Base-by-base conservation (phyloP, 2,888 invertebrate genomes). In the Cephus nigrinus region DNA sequence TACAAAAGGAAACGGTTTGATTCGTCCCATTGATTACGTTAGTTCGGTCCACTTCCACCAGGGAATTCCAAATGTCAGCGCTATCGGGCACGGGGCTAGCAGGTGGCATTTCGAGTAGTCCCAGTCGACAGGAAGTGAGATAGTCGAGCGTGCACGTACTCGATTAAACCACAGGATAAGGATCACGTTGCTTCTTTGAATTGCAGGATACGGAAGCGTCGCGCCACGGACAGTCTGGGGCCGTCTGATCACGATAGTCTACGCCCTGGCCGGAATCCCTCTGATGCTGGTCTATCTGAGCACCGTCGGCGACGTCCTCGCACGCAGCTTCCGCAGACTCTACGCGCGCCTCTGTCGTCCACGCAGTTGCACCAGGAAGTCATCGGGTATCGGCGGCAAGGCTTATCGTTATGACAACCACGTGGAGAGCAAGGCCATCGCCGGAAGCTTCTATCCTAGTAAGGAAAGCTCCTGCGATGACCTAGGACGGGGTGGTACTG, bases 281-380 rank as follows among this genome's bases (percentile, higher is more conserved):
- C 93, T 98, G 87, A 96, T 98, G 93, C 93, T 98, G 91, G 94
- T 98, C 76, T 98, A 98, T 92, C 93, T 98, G 77, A 96, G 97
- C 76, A 97, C 97, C 75, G 95, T 97, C 83, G 98, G 97, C 72
- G 97, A 97, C 89, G 95, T 96, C 31, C 93, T 97, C 73, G 97
- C 97, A n/a, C 93, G 96, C 75, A 95, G 94, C 86, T 95, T 97
- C 92, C 94, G 97, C 73, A 93, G 94, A 82, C 92, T 96, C 73
- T 96, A 96, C 92, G 94, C 95, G 12, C 93, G 93, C 81, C 84
- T 94, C 71, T 93, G 93, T 84, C 86, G 90, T 77, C 91, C 91
- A 68, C 86, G 88, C 11, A 87, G 87, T 78, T 91, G 91, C 68
- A 84, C 87, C 34, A 83, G 88, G 40, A 88, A 88, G 80, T 87